Base-by-base conservation (phyloP, 2,797 vertebrate species). In the Lophotriccus pileatus region DNA sequence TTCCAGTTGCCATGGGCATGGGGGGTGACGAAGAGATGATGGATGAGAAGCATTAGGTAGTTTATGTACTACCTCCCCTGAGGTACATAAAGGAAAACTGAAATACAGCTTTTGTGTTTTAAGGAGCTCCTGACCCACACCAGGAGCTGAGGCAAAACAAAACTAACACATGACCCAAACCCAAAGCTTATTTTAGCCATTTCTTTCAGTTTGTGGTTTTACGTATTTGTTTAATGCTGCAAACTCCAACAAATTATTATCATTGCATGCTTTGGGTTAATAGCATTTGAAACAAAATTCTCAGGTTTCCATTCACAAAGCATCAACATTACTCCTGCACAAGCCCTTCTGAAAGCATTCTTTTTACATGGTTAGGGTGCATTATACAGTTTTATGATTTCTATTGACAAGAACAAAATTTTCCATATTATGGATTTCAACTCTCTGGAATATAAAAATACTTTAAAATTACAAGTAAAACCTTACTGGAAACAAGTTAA, bases 401-500 rank as follows among this genome's bases (percentile, higher is more conserved):
- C 68, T 82, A 75, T 7, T 52, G 88, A 94, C 63, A 91, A 44
- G 72, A 87, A 59, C 21, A 90, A 50, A 49, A 66, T 52, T 93
- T 91, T 84, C 90, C 75, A 14, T 55, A 84, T 63, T 50, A 64
- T 12, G 46, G 53, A 93, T 89, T 95, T 84, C 49, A 93, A 75
- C 80, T 75, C 56, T 87, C 64, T 63, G 56, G 87, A 91, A 88
- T 60, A 86, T 44, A 94, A 95, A 90, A 90, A 86, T 74, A 79
- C 37, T 60, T 84, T 32, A 39, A 91, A 95, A 96, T 80, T 70
- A 89, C 66, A 86, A 87, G 43, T 89, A 75, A 95, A 89, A 62
- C 47, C 84, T 93, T 63, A 84, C 75, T 87, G 90, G 76, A 93
- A 96, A 87, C 70, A 94, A 80, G 34, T 90, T 93, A 89, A 94